Base-by-base conservation (phyloP, 2,113 vertebrate genomes). In the Enhydra lutris region DNA sequence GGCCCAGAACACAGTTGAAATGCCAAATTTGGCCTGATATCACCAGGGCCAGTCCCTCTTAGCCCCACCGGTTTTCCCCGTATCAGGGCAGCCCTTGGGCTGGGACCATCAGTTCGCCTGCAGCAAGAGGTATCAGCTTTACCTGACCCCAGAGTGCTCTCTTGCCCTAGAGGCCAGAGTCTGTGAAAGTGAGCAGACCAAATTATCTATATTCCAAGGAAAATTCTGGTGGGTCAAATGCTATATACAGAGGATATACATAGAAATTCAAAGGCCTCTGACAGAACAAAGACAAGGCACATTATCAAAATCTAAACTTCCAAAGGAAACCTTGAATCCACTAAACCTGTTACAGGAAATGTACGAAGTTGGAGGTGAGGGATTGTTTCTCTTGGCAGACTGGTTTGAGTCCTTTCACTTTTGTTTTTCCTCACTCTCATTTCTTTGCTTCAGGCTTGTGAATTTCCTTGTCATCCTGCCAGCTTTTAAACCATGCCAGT, bases 381-480 rank as follows among this genome's bases (percentile, higher is more conserved):
- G 20, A 4, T 29, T 45, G 52, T 96, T 97, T 96, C 83, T 92
- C 14, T 87, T 42, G 31, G 17, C 1, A 3, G 29, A 85, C 9
- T 29, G 2, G 26, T 88, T 92, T 79, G 67, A 8, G 95, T 21
- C 61, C 84, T 97, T 97, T 97, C 84, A 86, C 89, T 97, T 98
- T 93, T 45, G 23, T 86, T 97, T 94, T 90, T 42, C n/a, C 8
- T 69, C 7, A 42, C 7, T 94, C 18, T 85, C 29, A 0, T 95
- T 74, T 89, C 89, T 91, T 20, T 69, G 55, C 78, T 76, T 91
- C 18, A 80, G 76, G 45, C 81, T 39, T 85, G 10, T 73, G 61
- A 86, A 14, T 88, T 93, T 83, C 52, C 29, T 89, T 93, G n/a
- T 88, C 55, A 45, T 88, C n/a, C 42, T 59, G 90, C 59, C 83